Evolutionary conservation across 2,113 vertebrate species (phyloP).

Genomic region (Heptranchias perlo): DNA sequence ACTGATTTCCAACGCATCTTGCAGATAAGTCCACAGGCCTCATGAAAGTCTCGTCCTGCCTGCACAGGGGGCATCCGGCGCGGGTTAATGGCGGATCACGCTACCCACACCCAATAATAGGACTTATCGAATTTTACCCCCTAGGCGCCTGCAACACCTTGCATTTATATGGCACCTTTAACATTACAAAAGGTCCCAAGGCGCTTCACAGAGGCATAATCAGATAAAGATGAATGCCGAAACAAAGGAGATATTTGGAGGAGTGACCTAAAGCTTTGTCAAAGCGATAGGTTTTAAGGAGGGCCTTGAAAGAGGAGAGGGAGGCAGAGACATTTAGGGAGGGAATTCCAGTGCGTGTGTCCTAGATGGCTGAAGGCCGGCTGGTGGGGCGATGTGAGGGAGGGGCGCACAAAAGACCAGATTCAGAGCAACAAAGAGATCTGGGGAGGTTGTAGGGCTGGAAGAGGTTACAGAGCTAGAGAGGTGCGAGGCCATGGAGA

Average conservation of each 20-base stretch:
- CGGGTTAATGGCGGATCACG: too few relatives aligned
- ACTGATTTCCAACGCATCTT: too few relatives aligned
- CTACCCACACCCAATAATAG: too few relatives aligned
- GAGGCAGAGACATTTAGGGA: too few relatives aligned
- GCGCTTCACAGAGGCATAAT: not conserved
- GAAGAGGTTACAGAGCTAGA: too few relatives aligned
- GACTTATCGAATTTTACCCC: too few relatives aligned
- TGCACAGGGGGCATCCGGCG: too few relatives aligned
- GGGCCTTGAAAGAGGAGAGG: not conserved
- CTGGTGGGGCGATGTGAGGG: not conserved
- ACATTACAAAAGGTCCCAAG: not conserved
- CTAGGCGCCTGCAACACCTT: not conserved
- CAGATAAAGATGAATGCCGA: not conserved
- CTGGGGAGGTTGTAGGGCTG: not conserved
- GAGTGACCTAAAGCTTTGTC: not conserved
- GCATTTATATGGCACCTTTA: not conserved
- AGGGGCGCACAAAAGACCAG: not conserved
- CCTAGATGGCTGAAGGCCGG: not conserved
- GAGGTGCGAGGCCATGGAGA: not conserved
- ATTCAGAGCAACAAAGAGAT: not conserved
- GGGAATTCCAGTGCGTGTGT: not conserved
- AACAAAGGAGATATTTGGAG: not conserved
- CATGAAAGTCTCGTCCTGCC: too few relatives aligned
- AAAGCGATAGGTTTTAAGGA: not conserved
- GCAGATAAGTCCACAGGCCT: too few relatives aligned